Base-by-base conservation (phyloP, 2,797 vertebrate genomes). In the Hylomyscus alleni region DNA sequence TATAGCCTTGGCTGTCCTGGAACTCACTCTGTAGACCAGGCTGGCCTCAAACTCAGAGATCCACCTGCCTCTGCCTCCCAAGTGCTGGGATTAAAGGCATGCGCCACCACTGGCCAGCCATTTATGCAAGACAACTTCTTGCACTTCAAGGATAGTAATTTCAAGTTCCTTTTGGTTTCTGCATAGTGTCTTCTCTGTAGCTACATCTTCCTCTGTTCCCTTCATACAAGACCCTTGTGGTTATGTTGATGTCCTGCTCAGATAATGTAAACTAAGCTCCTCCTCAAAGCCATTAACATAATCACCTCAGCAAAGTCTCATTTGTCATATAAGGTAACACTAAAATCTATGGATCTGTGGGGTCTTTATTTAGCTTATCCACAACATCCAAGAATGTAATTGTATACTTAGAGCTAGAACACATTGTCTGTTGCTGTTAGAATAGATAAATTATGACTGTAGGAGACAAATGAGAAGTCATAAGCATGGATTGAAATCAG, bases 321-420 rank as follows among this genome's bases (percentile, higher is more conserved):
- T 81, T 90, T 86, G 20, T 44, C 89, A 54, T 80, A 65, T 78
- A 58, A 88, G 37, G 17, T 92, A 54, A 44, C 14, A 93, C 76
- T 54, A 52, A 29, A 92, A 72, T 8, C 14, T 86, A 19, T 44
- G 26, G 50, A 90, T 94, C 9, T 62, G 56, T 86, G 60, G 26
- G 54, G 19, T 14, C 12, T 19, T 93, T 96, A 75, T 60, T 93
- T 80, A 73, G 44, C 26, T 44, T 58, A 89, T 26, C 54, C 54
- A 90, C 26, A 93, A 19, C 62, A 95, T 72, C 31, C 58, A 96
- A 91, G 58, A 76, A 50, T 29, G 11, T 9, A 97, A n/a, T 95
- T 92, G 1, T 80, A 83, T 2, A 40, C 62, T 72, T 90, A 47
- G 29, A 91, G 31, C 3, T 1, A 47, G 29, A 65, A 65, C 10